Base-by-base conservation (phyloP, 1,140 invertebrate genomes). In the Bursaphelenchus mucronatus region DNA sequence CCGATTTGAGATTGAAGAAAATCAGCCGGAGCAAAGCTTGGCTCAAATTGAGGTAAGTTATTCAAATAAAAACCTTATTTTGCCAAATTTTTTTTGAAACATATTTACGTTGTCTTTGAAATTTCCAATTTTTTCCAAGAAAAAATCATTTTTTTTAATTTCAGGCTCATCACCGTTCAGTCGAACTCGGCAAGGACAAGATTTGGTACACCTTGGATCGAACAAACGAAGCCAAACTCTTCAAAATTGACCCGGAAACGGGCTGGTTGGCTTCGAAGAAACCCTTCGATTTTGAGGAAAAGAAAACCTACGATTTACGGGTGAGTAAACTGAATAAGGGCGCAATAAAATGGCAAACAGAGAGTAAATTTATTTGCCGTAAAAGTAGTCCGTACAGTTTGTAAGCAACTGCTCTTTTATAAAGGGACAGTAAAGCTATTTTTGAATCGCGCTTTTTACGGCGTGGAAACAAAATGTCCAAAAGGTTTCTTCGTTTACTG, bases 1-100 rank as follows among this genome's bases (percentile, higher is more conserved):
- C 50, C 53, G 66, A 19, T 76, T 77, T 64, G 61, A 71, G 55
- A 40, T 75, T 7, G 67, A 68, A 19, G 68, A 75, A 56, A 70
- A 69, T 53, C 52, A 21, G 51, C 56, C 17, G 64, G 61, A 9
- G 53, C 54, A 67, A 51, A 50, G n/a, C 44, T 73, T 49, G 64
- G 71, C 43, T 59, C 43, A 53, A 64, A 54, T 67, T 51, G n/a
- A 67, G 47, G 65, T 66, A 68, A 63, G 5, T 30, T 5, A 57
- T 64, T 4, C 1, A 15, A 15, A 13, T 64, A 15, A 5, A 13
- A 65, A 17, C 13, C 2, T 45, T 30, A 30, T 30, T 30, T 30
- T 30, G 5, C 30, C 2, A 30, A 63, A 21, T 6, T 15, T 45
- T 5, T 44, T 15, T 66, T 13, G n/a, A n/a, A 40, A 66, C 39